These are phyloP conservation scores for Tragopan temminckii DNA, from an alignment of 2,797 vertebrate genomes.

Conservation along the genomic window DNA sequence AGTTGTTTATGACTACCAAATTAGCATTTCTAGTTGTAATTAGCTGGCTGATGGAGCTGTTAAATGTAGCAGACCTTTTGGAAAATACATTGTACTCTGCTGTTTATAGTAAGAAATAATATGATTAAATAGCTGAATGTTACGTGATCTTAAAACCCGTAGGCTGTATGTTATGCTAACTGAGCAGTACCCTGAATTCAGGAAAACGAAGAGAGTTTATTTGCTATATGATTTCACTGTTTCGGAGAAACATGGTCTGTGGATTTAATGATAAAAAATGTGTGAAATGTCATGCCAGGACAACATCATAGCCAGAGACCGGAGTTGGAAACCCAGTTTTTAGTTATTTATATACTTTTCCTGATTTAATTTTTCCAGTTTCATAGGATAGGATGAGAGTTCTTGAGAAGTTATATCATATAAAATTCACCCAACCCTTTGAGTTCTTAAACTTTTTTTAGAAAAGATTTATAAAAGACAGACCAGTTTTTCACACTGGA, in stretches of 20 bases:
- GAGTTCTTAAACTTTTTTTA: neutral
- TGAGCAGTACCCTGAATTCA: neutral
- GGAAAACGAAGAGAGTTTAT: neutral
- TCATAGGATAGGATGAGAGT: neutral
- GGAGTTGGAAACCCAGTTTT: neutral
- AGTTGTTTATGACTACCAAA: neutral
- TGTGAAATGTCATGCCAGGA: neutral
- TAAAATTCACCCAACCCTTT: neutral
- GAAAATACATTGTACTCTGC: neutral
- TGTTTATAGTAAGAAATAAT: neutral
- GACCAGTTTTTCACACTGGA: neutral
- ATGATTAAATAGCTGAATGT: neutral
- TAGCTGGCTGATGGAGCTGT: neutral
- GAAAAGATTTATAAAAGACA: neutral
- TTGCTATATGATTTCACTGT: neutral
- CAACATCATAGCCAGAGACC: neutral
- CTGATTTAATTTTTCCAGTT: neutral
- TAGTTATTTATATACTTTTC: neutral
- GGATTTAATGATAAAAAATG: neutral
- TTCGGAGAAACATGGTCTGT: neutral
- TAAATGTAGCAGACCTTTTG: neutral
- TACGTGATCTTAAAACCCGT: neutral
- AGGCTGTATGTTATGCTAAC: neutral
- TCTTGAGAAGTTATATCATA: neutral
- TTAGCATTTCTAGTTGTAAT: neutral